These are phyloP conservation scores for Ooceraea biroi DNA, from an alignment of 1,140 invertebrate species.

Conservation along the genomic window DNA sequence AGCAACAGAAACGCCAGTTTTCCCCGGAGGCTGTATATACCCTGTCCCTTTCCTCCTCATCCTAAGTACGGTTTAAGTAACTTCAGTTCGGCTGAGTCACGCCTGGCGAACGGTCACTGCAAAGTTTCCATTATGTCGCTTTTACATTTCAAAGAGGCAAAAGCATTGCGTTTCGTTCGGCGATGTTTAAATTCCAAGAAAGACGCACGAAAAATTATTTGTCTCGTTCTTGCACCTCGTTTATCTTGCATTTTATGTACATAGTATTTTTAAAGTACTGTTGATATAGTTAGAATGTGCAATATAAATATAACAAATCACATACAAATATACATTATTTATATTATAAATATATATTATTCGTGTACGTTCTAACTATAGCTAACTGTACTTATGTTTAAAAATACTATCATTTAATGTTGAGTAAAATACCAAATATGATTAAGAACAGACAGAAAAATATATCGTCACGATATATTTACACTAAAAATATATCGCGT, in stretches of 20 bases:
- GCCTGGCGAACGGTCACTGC: slow-evolving; percentile 1
- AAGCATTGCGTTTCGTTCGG: neutral
- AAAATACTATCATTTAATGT: slow-evolving; percentile 2
- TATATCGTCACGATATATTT: neutral
- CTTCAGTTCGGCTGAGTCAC: slow-evolving; percentile 44
- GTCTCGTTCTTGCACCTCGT: neutral
- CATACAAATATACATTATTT: no score
- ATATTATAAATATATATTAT: neutral
- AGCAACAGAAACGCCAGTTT: slow-evolving; percentile 63
- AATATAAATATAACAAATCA: no score
- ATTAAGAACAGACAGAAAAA: neutral
- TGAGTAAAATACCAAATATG: neutral
- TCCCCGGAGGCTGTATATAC: slow-evolving; percentile 49
- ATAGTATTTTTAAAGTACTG: no score
- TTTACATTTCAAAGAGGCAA: slow-evolving; percentile 22
- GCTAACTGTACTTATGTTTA: neutral
- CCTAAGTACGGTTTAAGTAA: slow-evolving; percentile 50
- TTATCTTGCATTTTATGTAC: neutral
- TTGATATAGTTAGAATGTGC: no score
- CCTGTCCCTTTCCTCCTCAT: neutral
- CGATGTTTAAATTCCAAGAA: slow-evolving; percentile 29
- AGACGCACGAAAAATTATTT: neutral
- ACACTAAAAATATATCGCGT: neutral
- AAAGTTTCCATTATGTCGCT: slow-evolving; percentile 16
- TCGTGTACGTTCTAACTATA: no score